Conservation (phyloP, 2,888 invertebrate species). For the Mesochorus sp. region DNA sequence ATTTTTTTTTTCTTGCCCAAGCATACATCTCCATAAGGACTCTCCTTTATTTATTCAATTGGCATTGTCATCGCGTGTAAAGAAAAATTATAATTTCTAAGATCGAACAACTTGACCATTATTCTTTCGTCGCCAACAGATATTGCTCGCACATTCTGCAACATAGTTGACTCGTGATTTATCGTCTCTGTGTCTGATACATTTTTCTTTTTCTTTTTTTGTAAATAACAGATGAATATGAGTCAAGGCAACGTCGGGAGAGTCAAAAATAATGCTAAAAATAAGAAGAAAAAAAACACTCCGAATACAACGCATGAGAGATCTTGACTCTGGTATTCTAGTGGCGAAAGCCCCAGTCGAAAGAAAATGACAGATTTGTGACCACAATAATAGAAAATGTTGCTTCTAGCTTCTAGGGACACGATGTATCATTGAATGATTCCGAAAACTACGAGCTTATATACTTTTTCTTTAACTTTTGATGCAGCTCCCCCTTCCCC, state of each 20-base stretch:
- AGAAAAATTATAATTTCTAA: background rate
- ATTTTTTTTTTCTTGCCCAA: background rate
- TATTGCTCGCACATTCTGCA: background rate
- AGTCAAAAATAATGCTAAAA: slow-evolving; percentile 7
- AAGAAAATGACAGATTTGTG: slow-evolving; percentile 51
- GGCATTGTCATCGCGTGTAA: background rate
- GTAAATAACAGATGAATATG: slow-evolving; percentile 27
- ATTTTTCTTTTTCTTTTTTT: slow-evolving; percentile 1
- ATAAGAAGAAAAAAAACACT: background rate
- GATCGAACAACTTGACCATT: background rate
- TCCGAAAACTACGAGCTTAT: background rate
- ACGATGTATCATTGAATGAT: background rate
- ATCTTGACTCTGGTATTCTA: slow-evolving; percentile 25
- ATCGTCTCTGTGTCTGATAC: slow-evolving; percentile 3
- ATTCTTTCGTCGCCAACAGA: background rate
- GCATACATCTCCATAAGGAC: slow-evolving; percentile 10
- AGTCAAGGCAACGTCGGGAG: slow-evolving; percentile 20
- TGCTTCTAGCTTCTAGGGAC: background rate
- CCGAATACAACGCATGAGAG: background rate
- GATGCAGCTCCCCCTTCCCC: background rate
- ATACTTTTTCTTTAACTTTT: background rate
- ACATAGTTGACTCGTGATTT: slow-evolving; percentile 20
- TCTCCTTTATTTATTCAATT: slow-evolving; percentile 27
- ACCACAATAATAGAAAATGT: slow-evolving; percentile 28
- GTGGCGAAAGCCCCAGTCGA: slow-evolving; percentile 18